Conservation (phyloP, 2,113 vertebrate species). For the Syrmaticus mikado region DNA sequence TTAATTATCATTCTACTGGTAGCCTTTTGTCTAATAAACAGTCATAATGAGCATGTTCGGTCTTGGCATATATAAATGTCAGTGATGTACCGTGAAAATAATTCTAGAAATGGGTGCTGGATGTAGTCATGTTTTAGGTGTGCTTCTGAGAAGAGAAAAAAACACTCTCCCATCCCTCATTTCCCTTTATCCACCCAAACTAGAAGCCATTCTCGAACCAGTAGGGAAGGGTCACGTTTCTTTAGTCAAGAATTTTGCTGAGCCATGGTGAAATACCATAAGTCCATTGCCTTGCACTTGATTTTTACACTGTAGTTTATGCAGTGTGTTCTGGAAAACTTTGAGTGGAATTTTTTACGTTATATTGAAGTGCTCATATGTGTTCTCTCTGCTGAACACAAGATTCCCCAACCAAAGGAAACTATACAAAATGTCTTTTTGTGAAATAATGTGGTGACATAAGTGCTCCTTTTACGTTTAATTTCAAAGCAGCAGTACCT, state of each 20-base stretch:
- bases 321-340: background rate
- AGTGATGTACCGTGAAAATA: constrained; percentile 40
- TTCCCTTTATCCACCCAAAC: background rate
- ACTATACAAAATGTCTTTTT: background rate
- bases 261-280: background rate
- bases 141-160: background rate
- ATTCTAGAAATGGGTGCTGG: constrained; percentile 9
- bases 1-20: constrained; percentile 73
- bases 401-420: background rate
- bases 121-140: background rate
- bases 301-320: background rate
- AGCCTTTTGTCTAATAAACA: constrained; percentile 79
- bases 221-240: background rate
- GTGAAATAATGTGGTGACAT: background rate
- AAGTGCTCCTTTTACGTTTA: background rate
- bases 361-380: background rate
- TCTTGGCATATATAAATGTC: constrained; percentile 61
- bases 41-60: constrained; percentile 59
- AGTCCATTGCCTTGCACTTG: background rate
- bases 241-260: background rate
- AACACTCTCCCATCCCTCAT: background rate
- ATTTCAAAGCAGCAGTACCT: background rate
- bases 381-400: background rate
- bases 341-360: background rate
- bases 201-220: background rate